A percentile compares a stretch with the other conserved stretches of the same genome.
Evolutionary conservation across 2,888 invertebrate species (phyloP).

Genomic region (Ypsolopha sequella): DNA sequence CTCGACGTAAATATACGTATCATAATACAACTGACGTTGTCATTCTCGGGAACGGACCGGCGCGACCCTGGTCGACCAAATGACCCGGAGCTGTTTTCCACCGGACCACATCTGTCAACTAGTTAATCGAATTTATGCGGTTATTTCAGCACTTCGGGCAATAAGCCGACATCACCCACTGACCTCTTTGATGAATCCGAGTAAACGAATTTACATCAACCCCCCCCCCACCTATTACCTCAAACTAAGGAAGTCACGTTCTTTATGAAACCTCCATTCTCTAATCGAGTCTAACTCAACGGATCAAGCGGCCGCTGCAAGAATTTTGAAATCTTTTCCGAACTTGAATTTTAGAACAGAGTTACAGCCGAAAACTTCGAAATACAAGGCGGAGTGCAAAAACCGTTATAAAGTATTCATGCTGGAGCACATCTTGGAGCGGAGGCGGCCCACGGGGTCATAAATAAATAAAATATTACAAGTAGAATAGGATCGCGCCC

Average conservation of each 20-base stretch:
- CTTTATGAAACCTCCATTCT: slow-evolving; percentile 6
- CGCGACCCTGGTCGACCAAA: slow-evolving; percentile 7
- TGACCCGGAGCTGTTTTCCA: slow-evolving; percentile 16
- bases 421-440: not conserved
- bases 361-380: not conserved
- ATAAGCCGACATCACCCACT: slow-evolving; percentile 17
- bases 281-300: not conserved
- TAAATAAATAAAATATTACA: slow-evolving; percentile 6
- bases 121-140: slow-evolving; percentile 18
- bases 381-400: not conserved
- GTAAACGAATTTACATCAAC: slow-evolving; percentile 28
- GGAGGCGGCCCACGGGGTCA: not conserved
- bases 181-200: slow-evolving; percentile 29
- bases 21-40: not conserved
- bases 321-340: not conserved
- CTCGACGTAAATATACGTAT: not conserved
- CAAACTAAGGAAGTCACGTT: slow-evolving; percentile 31
- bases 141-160: slow-evolving; percentile 7
- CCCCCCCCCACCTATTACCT: slow-evolving; percentile 25
- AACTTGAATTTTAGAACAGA: not conserved
- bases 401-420: slow-evolving; percentile 4
- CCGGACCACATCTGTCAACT: slow-evolving; percentile 17
- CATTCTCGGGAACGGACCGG: slow-evolving; percentile 2
- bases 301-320: slow-evolving; percentile 1
- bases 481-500: not conserved